These are phyloP conservation scores for Sinhomidia bicolor DNA, from an alignment of 2,888 invertebrate species.

Conservation along the genomic window DNA sequence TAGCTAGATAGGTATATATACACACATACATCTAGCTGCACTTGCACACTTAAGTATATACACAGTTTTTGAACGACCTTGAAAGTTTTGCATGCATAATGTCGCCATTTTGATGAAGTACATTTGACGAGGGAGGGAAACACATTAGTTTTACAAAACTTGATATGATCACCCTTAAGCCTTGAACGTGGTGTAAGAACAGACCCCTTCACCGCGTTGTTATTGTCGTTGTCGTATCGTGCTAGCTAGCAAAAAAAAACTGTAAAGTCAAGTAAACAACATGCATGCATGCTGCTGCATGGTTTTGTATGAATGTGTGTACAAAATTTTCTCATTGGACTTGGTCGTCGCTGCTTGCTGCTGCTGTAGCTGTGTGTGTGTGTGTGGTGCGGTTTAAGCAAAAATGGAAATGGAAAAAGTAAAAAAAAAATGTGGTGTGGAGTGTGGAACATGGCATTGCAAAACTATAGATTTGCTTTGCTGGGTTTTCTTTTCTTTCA, in stretches of 20 bases:
- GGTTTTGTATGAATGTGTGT: background rate
- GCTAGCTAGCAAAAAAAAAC: background rate
- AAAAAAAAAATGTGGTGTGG: too few relatives aligned
- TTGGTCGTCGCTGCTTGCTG: too few relatives aligned
- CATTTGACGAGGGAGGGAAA: background rate
- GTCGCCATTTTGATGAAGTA: background rate
- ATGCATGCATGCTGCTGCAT: background rate
- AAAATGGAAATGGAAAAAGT: too few relatives aligned
- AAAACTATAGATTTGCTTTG: too few relatives aligned
- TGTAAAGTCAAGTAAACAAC: background rate
- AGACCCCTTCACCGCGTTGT: background rate
- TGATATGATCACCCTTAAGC: background rate
- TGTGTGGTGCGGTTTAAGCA: background rate
- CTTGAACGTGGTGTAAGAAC: constrained; percentile 37
- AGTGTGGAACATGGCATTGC: too few relatives aligned
- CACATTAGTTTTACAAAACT: background rate
- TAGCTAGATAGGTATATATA: too few relatives aligned
- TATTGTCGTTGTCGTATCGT: background rate
- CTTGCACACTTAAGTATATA: background rate
- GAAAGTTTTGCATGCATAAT: constrained; percentile 26
- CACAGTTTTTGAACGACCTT: constrained; percentile 46
- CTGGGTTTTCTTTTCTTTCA: too few relatives aligned
- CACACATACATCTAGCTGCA: background rate
- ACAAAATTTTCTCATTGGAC: too few relatives aligned
- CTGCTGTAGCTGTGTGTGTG: background rate